Evolutionary conservation across 2,797 vertebrate species (phyloP), one percentile per base, ranked within the genome.

Genomic region (Oceanodroma leucorhoa): DNA sequence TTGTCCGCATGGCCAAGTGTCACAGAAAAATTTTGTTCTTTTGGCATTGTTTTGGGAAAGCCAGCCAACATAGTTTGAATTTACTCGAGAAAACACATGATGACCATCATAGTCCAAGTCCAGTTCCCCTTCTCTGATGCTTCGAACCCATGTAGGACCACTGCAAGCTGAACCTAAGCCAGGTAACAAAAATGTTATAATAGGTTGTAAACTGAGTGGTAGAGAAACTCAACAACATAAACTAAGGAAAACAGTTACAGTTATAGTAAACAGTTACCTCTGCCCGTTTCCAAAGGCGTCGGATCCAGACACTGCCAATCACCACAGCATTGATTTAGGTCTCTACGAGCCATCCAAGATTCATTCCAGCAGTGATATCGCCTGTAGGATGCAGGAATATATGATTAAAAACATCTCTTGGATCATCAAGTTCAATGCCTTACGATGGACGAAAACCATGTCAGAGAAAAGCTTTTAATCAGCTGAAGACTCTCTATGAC

Each of bases 291-390:
- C 96, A 98, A 97, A 6, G 98, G 98, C 3, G 98, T 99, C 5
- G 98, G 97, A 95, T 98, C 98, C 94, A 98, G 32, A 76, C 97
- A 98, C 80, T 99, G 98, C 98, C 98, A 98, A 64, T 98, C 98
- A 26, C 98, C 98, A 43, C 96, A 98, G 41, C 96, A 91, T 3
- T 79, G 40, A 32, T 92, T 78, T 72, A 99, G 86, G 75, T 98
- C 98, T 14, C 98, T 98, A 14, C 98, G 97, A 92, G 23, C 98
- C 98, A 99, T 98, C 98, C 98, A 98, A 5, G 95, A 98, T 93
- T 99, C 98, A 78, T 97, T 97, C 98, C 98, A 99, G 60, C 98
- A 98, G 45, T 98, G 98, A 70, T 95, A 98, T 94, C 98, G 97
- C 98, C 98, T 99, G 87, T 54, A 92, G 32, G 80, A 65, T 80